Percentiles rank a stretch among this genome's conserved stretches.
Conservation (phyloP, 2,797 vertebrate species). For the Sebastes kiyomatsui region DNA sequence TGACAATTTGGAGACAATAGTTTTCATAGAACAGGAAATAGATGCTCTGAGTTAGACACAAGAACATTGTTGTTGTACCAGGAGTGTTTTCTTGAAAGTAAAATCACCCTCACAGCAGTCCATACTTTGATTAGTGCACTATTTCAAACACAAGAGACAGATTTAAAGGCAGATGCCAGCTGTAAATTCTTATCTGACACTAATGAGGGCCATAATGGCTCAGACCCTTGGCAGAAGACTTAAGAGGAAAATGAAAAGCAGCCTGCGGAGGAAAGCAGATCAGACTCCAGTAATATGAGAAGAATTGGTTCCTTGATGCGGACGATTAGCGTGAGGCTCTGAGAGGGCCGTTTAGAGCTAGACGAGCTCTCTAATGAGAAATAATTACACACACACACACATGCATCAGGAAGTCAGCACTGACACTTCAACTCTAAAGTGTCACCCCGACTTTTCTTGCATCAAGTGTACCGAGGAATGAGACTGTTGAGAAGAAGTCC, state of each 20-base stretch:
- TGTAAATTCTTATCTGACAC: slow-evolving; percentile 33
- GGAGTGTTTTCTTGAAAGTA: slow-evolving; percentile 1
- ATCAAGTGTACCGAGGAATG: slow-evolving; percentile 17
- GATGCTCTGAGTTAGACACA: not conserved
- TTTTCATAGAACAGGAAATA: not conserved
- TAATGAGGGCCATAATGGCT: slow-evolving; percentile 44
- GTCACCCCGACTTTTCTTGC: not conserved
- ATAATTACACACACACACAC: slow-evolving; percentile 27
- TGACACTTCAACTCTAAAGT: slow-evolving; percentile 11
- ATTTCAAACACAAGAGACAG: slow-evolving; percentile 19
- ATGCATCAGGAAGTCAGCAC: slow-evolving; percentile 15
- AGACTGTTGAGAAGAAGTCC: not conserved
- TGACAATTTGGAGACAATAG: not conserved
- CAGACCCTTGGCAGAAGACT: slow-evolving; percentile 26
- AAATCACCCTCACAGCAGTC: not conserved
- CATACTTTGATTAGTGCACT: not conserved
- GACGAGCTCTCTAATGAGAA: slow-evolving; percentile 38
- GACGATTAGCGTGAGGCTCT: slow-evolving; percentile 33
- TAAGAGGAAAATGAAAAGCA: slow-evolving; percentile 39
- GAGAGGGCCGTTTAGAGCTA: slow-evolving; percentile 13
- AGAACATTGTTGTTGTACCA: not conserved
- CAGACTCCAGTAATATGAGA: slow-evolving; percentile 15
- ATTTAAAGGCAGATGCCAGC: slow-evolving; percentile 12
- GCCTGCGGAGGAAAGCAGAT: slow-evolving; percentile 31
- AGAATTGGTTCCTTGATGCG: slow-evolving; percentile 24